A percentile compares a stretch with the other conserved stretches of the same genome.
Conservation (phyloP, 1,140 invertebrate species). For the Pentalonia nigronervosa region DNA sequence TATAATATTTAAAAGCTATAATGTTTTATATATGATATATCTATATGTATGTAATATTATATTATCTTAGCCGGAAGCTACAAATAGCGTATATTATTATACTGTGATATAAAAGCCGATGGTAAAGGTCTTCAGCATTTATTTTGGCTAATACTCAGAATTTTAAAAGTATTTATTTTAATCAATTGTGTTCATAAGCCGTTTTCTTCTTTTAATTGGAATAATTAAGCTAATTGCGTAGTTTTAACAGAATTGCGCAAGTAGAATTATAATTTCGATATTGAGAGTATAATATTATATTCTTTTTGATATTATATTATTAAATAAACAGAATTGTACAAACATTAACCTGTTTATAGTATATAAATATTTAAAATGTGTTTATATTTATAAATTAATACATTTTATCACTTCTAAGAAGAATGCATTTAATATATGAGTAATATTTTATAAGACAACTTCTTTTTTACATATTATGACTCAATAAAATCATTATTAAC, state of each 20-base stretch:
- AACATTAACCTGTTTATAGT: background rate
- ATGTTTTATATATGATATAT: background rate
- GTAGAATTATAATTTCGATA: background rate
- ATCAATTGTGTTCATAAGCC: background rate
- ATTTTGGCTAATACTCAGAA: constrained; percentile 11
- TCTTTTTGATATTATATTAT: background rate
- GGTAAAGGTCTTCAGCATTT: background rate
- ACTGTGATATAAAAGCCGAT: background rate
- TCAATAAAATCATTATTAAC: background rate
- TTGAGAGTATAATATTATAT: background rate
- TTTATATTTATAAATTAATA: background rate
- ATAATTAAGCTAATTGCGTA: background rate
- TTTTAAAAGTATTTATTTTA: constrained; percentile 7
- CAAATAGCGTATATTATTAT: background rate
- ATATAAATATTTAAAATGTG: background rate
- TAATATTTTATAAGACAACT: background rate
- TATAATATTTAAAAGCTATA: background rate
- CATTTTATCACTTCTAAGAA: background rate
- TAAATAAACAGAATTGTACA: background rate
- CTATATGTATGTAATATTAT: background rate
- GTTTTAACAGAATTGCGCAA: background rate
- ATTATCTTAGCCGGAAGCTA: constrained; percentile 5
- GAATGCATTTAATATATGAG: background rate
- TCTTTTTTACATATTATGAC: background rate
- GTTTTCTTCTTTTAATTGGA: background rate